phyloP scores from a whole-genome alignment of 2,113 vertebrate genomes.

The Callocephalon fimbriatum region DNA sequence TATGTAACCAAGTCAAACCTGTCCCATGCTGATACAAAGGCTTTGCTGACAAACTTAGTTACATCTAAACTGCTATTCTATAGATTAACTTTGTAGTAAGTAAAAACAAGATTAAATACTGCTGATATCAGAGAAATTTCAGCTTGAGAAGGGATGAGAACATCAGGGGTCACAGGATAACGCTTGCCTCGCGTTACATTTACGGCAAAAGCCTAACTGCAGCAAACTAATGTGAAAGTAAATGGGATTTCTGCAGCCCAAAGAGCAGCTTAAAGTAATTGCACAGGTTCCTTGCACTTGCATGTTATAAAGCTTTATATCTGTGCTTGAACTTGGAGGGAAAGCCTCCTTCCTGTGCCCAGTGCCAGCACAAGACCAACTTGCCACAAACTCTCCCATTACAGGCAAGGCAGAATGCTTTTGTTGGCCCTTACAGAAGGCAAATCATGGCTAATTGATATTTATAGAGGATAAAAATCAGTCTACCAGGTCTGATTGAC shows the following conservation, averaged over 20 bases:
- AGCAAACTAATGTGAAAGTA: not conserved
- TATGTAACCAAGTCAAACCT: not conserved
- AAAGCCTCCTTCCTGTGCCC: not conserved
- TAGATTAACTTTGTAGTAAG: not conserved
- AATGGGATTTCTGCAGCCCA: not conserved
- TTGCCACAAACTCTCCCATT: not conserved
- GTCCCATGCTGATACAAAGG: not conserved
- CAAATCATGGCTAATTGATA: not conserved
- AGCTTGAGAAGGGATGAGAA: not conserved
- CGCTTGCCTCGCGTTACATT: not conserved
- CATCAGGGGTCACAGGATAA: not conserved
- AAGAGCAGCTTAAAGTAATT: not conserved
- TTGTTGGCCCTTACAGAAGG: not conserved
- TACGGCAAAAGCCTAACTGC: not conserved
- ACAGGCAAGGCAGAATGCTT: not conserved
- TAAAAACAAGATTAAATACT: slow-evolving; percentile 2
- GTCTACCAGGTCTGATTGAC: not conserved
- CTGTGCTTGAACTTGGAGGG: not conserved
- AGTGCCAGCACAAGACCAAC: not conserved
- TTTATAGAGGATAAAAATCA: not conserved
- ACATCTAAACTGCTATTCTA: not conserved
- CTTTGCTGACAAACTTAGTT: not conserved
- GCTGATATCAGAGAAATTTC: not conserved
- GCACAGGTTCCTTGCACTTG: slow-evolving; percentile 14
- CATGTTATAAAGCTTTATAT: not conserved